These are phyloP conservation scores for Leptatherina wallacei DNA, from an alignment of 2,797 vertebrate genomes.

Conservation along the genomic window DNA sequence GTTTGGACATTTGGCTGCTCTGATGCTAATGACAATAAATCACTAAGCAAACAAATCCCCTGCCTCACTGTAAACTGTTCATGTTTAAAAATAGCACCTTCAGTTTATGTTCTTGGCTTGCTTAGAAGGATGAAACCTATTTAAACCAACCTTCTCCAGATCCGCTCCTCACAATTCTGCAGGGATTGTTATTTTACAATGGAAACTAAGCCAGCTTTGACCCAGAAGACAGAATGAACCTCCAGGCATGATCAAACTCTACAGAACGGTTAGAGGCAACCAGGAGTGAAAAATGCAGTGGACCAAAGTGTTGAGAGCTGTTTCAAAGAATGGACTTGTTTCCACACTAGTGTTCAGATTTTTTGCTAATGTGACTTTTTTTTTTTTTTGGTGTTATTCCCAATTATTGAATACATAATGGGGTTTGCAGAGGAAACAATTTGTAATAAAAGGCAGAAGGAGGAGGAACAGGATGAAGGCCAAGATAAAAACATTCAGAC, in stretches of 20 bases:
- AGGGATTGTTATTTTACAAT: slow-evolving; percentile 79
- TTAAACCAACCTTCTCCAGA: slow-evolving; percentile 72
- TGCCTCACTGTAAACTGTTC: slow-evolving; percentile 69
- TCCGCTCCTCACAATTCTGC: slow-evolving; percentile 64
- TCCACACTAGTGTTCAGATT: slow-evolving; percentile 52
- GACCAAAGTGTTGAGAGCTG: slow-evolving; percentile 47
- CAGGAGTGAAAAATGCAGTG: slow-evolving; percentile 35
- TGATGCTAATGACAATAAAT: slow-evolving; percentile 67
- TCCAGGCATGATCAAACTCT: slow-evolving; percentile 69
- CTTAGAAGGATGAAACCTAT: slow-evolving; percentile 76
- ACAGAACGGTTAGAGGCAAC: slow-evolving; percentile 57
- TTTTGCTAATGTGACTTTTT: slow-evolving; percentile 60
- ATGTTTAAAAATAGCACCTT: slow-evolving; percentile 76
- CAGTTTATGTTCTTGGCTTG: slow-evolving; percentile 71
- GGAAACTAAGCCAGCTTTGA: slow-evolving; percentile 77
- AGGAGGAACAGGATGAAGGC: slow-evolving; percentile 21
- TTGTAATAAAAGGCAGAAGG: slow-evolving; percentile 39
- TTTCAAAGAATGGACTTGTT: slow-evolving; percentile 59
- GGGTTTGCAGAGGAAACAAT: slow-evolving; percentile 47
- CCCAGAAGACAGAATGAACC: slow-evolving; percentile 80
- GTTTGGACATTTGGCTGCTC: slow-evolving; percentile 52
- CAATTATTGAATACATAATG: slow-evolving; percentile 50
- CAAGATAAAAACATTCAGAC: slow-evolving; percentile 59
- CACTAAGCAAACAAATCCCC: slow-evolving; percentile 73
- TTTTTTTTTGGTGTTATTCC: slow-evolving; percentile 73